phyloP scores from a whole-genome alignment of 2,797 vertebrate genomes.

The Cygnus olor region DNA sequence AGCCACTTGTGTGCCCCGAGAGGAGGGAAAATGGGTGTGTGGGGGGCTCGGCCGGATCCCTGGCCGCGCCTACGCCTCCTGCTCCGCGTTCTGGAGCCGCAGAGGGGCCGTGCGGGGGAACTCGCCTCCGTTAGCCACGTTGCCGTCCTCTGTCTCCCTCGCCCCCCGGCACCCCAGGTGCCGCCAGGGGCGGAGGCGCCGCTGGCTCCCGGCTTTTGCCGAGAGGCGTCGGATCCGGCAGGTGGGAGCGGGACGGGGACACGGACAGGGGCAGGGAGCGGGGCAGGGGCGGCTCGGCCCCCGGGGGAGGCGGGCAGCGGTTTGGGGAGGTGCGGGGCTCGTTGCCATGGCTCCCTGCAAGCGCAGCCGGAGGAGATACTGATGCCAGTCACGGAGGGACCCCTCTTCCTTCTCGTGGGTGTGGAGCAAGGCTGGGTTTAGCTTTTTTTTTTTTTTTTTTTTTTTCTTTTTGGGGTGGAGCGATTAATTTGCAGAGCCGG shows the following conservation, averaged over 20 bases:
- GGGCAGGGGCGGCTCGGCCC: neutral
- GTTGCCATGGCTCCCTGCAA: slow-evolving; percentile 78
- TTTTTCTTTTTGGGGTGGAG: neutral
- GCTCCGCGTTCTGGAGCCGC: neutral
- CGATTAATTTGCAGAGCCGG: slow-evolving; percentile 40
- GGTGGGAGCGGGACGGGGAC: neutral
- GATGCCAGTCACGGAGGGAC: slow-evolving; percentile 76
- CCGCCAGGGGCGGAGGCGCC: neutral
- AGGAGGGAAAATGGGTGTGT: accelerated
- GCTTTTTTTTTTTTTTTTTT: neutral
- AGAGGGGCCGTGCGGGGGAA: no score
- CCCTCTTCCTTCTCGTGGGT: slow-evolving; percentile 48
- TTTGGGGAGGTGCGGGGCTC: slow-evolving; percentile 32
- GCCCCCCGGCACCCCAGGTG: neutral
- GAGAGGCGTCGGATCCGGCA: neutral
- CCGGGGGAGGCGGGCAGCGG: neutral
- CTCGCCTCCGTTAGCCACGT: neutral
- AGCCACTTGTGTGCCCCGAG: no score
- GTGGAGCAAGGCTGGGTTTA: slow-evolving; percentile 34
- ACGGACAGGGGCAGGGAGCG: neutral
- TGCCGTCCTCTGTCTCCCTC: neutral
- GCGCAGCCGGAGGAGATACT: slow-evolving; percentile 64
- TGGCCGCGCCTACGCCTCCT: no score
- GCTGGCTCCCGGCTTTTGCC: neutral
- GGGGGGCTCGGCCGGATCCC: accelerated